Evolutionary conservation across 2,888 invertebrate genomes (phyloP).

Genomic region (Chymomyza caudatula): DNA sequence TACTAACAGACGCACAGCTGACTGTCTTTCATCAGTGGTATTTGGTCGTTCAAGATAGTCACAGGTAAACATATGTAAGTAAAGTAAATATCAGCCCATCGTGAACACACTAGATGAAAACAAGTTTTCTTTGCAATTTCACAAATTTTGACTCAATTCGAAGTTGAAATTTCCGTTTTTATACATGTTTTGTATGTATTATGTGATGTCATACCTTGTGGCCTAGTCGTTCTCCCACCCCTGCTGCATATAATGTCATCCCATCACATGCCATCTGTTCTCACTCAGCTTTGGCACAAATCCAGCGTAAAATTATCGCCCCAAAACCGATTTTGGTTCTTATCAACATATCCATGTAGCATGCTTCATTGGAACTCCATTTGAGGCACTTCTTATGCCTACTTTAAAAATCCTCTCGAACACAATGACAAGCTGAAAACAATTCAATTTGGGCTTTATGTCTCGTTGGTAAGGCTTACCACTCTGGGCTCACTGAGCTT

Average conservation of each 20-base stretch:
- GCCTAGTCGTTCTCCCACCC: no score
- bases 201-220: no score
- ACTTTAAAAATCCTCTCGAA: slow-evolving; percentile 38
- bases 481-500: slow-evolving; percentile 3
- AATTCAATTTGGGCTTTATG: slow-evolving; percentile 48
- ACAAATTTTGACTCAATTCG: no score
- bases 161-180: no score
- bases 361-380: slow-evolving; percentile 10
- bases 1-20: no score
- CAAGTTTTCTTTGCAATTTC: no score
- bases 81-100: no score
- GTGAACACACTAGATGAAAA: no score
- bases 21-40: no score
- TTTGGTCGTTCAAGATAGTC: no score
- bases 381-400: slow-evolving; percentile 10
- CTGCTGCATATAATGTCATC: background rate
- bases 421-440: slow-evolving; percentile 56
- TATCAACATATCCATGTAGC: slow-evolving; percentile 38
- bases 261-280: background rate
- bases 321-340: background rate
- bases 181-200: no score
- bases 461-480: slow-evolving; percentile 13
- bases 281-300: background rate
- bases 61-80: no score
- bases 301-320: slow-evolving; percentile 36